Conservation (phyloP, 1,140 invertebrate genomes). For the Andricus grossulariae region DNA sequence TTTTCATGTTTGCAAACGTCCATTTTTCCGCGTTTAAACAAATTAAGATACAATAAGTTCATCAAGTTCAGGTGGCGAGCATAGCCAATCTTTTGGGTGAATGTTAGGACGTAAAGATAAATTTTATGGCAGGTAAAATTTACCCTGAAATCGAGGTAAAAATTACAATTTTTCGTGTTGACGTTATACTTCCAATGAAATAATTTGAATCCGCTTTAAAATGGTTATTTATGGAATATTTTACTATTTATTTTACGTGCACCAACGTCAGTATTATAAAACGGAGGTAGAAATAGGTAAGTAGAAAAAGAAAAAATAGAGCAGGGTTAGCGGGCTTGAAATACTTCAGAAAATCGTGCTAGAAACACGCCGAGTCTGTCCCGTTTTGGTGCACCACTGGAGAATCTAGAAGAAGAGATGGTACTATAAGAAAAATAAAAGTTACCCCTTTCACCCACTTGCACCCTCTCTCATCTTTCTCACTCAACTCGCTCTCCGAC, state of each 20-base stretch:
- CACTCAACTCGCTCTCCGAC: constrained; percentile 20
- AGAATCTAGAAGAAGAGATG: constrained; percentile 12
- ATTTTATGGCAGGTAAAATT: too few relatives aligned
- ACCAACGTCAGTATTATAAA: constrained; percentile 3
- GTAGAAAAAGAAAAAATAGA: not conserved
- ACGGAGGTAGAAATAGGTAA: constrained; percentile 19
- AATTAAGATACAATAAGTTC: too few relatives aligned
- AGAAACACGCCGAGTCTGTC: not conserved
- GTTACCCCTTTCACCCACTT: constrained; percentile 5
- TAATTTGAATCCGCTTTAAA: not conserved
- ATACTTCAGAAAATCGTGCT: not conserved
- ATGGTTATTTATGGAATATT: not conserved
- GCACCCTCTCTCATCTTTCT: constrained; percentile 17
- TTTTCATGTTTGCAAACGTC: too few relatives aligned
- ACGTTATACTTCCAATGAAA: not conserved
- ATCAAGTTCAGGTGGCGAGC: too few relatives aligned
- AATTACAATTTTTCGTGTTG: too few relatives aligned
- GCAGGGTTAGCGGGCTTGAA: constrained; percentile 2
- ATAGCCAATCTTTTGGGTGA: too few relatives aligned
- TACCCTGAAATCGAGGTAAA: too few relatives aligned
- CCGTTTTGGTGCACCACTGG: not conserved
- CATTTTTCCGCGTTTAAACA: too few relatives aligned
- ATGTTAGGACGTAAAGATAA: too few relatives aligned
- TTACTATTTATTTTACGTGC: not conserved
- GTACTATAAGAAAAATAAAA: constrained; percentile 8